Evolutionary conservation across 2,113 vertebrate genomes (phyloP), one percentile per base, ranked within the genome.

Genomic region (Poeciliopsis prolifica): DNA sequence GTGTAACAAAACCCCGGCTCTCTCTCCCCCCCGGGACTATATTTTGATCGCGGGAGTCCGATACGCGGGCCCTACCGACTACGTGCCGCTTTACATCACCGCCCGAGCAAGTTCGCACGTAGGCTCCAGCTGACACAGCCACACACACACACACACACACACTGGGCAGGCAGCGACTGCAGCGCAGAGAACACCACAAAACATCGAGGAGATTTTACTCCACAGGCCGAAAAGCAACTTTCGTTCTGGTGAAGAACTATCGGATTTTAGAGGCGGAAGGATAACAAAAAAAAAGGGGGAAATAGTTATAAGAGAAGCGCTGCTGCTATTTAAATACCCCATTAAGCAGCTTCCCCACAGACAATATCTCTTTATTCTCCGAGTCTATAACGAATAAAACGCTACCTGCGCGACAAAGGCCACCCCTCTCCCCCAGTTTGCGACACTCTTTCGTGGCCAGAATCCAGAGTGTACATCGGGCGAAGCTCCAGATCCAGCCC

Each of bases 61-160:
- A 94, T 93, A 91, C 86, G 89, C 84, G 68, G 86, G 77, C 87
- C 83, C 82, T 75, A 89, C 75, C n/a, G 92, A 86, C 89, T 94
- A 93, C 91, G 92, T 94, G 93, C 92, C 78, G 81, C 87, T 90
- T 63, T 58, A 82, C 89, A 90, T 75, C 79, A 80, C 87, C 73
- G 87, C 83, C 85, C 92, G 89, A 90, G 90, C 92, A 88, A 92
- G 81, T 93, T 89, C 87, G 93, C 94, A 94, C 94, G 94, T 94
- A 91, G 84, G 84, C 89, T 87, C 79, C 85, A 78, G 87, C 70
- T 76, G 70, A 70, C 67, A 78, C 78, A 74, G 48, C 70, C 65
- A 58, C 66, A 40, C 68, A 65, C 71, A 75, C 72, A 83, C 77
- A 74, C 70, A 66, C 44, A 48, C 15, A 48, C 4, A 48, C 15